A percentile compares a stretch with the other conserved stretches of the same genome.
These are phyloP conservation scores for Drosophila orena DNA, from an alignment of 1,140 invertebrate species.

Conservation along the genomic window DNA sequence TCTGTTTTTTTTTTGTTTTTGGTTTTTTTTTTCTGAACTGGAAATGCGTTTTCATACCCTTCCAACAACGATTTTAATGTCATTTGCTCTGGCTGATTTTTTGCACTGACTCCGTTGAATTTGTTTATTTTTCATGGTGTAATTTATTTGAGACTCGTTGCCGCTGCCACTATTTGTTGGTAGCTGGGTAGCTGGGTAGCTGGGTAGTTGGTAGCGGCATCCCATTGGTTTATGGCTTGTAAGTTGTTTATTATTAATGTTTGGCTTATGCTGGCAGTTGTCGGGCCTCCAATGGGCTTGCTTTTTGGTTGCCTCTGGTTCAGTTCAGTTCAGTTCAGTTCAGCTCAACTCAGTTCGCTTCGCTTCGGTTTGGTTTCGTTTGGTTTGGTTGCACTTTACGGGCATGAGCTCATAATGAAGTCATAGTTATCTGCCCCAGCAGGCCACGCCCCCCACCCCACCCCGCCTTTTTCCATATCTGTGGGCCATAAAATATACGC, in stretches of 20 bases:
- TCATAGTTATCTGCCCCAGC: constrained; percentile 62
- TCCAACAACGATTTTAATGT: constrained; percentile 39
- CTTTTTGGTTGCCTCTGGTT: background rate
- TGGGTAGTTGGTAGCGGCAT: constrained; percentile 46
- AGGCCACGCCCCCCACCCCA: constrained; percentile 16
- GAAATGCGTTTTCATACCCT: constrained; percentile 59
- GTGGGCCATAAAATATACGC: constrained; percentile 64
- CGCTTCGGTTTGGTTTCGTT: constrained; percentile 7
- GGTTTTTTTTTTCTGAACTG: constrained; percentile 37
- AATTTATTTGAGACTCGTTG: constrained; percentile 64
- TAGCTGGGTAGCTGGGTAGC: background rate
- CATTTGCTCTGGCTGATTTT: constrained; percentile 39
- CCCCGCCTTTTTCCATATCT: constrained; percentile 55
- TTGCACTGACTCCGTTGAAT: constrained; percentile 21
- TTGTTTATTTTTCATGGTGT: constrained; percentile 51
- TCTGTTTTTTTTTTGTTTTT: constrained; percentile 1
- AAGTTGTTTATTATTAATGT: constrained; percentile 82
- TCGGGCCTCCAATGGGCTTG: constrained; percentile 23
- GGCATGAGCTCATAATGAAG: constrained; percentile 76
- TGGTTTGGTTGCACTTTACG: constrained; percentile 58
- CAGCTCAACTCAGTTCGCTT: background rate
- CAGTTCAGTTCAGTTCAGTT: constrained; percentile 1
- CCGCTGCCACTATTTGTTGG: constrained; percentile 8
- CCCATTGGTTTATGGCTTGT: constrained; percentile 80
- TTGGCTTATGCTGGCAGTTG: constrained; percentile 71